Conservation (phyloP, 2,113 vertebrate species). For the Hystrix brachyura region DNA sequence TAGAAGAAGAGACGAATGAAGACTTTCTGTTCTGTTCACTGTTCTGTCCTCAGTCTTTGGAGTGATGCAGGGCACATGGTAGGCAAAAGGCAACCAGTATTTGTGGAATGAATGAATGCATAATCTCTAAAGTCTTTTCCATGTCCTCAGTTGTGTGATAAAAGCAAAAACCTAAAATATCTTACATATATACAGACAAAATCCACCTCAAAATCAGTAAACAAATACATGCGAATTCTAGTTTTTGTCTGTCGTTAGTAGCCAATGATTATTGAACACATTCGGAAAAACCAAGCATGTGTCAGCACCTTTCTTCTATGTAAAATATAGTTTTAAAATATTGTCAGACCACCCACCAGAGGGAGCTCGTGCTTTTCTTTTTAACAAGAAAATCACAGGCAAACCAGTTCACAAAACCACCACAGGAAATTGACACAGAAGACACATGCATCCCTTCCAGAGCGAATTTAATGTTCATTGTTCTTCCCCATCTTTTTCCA, state of each 20-base stretch:
- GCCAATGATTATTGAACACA: not conserved
- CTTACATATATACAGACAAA: not conserved
- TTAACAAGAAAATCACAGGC: not conserved
- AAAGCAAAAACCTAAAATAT: constrained; percentile 43
- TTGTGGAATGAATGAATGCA: not conserved
- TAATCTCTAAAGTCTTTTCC: not conserved
- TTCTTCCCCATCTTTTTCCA: not conserved
- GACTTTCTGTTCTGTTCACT: not conserved
- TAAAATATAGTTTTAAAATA: constrained; percentile 8
- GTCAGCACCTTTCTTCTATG: not conserved
- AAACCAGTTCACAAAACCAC: not conserved
- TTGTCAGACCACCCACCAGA: constrained; percentile 44
- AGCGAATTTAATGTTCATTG: not conserved
- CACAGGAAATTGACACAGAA: not conserved
- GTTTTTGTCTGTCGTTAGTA: constrained; percentile 16
- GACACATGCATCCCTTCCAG: not conserved
- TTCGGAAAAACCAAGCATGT: not conserved
- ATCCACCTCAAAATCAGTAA: constrained; percentile 33
- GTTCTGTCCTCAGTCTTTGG: not conserved
- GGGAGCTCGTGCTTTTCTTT: constrained; percentile 53
- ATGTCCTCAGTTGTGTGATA: not conserved
- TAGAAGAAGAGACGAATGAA: not conserved
- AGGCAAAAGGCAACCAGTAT: not conserved
- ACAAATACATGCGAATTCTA: not conserved
- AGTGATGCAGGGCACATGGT: not conserved